Evolutionary conservation across 2,888 invertebrate genomes (phyloP).

Genomic region (Stegophylla sp.): DNA sequence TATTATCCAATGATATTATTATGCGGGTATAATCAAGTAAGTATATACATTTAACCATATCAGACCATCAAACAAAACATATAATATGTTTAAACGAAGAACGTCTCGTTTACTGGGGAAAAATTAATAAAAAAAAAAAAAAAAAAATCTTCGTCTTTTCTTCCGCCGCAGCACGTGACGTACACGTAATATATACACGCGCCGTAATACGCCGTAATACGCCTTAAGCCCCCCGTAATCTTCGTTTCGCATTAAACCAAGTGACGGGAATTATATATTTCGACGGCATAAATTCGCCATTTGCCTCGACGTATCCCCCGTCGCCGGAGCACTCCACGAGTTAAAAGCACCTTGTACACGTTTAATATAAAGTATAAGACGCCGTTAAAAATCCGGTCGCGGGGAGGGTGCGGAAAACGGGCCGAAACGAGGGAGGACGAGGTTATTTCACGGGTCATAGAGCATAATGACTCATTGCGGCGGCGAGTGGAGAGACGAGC

Average conservation of each 20-base stretch:
- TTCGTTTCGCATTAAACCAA: conserved; percentile 9
- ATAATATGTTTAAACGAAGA: not conserved
- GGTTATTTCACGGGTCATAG: conserved; percentile 55
- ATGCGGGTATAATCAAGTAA: no score
- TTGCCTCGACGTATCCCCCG: not conserved
- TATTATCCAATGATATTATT: no score
- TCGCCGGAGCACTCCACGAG: not conserved
- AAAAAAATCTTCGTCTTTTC: not conserved
- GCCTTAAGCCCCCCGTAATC: not conserved
- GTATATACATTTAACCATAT: no score
- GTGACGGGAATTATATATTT: conserved; percentile 3
- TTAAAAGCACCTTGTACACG: conserved; percentile 37
- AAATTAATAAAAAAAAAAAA: no score
- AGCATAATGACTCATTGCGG: conserved; percentile 44
- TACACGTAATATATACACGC: no score
- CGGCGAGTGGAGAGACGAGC: not conserved
- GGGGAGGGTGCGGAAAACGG: not conserved
- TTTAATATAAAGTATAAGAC: not conserved
- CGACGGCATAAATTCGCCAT: conserved; percentile 30
- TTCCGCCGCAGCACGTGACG: not conserved
- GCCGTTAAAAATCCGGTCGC: conserved; percentile 29
- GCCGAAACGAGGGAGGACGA: conserved; percentile 21
- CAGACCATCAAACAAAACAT: no score
- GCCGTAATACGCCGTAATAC: not conserved
- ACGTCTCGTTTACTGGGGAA: not conserved